Percentiles rank a stretch among this genome's conserved stretches.
Conservation (phyloP, 2,888 invertebrate species). For the Thumatha senex region DNA sequence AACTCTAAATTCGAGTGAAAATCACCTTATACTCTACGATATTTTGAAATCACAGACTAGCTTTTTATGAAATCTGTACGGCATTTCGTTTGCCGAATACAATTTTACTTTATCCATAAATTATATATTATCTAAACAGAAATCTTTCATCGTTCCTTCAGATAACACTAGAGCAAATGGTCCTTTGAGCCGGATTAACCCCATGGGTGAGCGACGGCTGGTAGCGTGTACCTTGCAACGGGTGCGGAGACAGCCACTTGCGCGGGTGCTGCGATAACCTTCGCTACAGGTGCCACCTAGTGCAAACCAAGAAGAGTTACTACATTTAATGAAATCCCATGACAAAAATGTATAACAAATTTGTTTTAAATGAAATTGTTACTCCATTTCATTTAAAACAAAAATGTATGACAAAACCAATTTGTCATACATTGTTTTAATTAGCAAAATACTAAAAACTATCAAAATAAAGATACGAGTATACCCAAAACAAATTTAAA, state of each 20-base stretch:
- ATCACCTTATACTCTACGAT: background rate
- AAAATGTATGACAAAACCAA: too few relatives aligned
- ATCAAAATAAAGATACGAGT: too few relatives aligned
- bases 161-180: slow-evolving; percentile 23
- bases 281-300: slow-evolving; percentile 49
- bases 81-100: background rate
- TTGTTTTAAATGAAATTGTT: too few relatives aligned
- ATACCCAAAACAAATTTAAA: too few relatives aligned
- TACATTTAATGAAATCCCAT: too few relatives aligned
- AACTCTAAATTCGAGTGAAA: background rate
- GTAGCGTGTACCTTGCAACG: slow-evolving; percentile 51
- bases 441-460: too few relatives aligned
- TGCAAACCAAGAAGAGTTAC: background rate
- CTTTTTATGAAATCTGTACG: background rate
- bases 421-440: too few relatives aligned
- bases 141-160: slow-evolving; percentile 19
- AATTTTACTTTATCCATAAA: background rate
- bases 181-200: slow-evolving; percentile 48
- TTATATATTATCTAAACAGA: background rate
- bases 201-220: slow-evolving; percentile 68
- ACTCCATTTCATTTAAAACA: too few relatives aligned
- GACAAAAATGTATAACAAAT: too few relatives aligned
- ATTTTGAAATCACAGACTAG: background rate
- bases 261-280: slow-evolving; percentile 60
- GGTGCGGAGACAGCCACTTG: slow-evolving; percentile 66